Percentiles rank a stretch among this genome's conserved stretches.
Conservation (phyloP, 2,888 invertebrate genomes). For the Apoda limacodes region DNA sequence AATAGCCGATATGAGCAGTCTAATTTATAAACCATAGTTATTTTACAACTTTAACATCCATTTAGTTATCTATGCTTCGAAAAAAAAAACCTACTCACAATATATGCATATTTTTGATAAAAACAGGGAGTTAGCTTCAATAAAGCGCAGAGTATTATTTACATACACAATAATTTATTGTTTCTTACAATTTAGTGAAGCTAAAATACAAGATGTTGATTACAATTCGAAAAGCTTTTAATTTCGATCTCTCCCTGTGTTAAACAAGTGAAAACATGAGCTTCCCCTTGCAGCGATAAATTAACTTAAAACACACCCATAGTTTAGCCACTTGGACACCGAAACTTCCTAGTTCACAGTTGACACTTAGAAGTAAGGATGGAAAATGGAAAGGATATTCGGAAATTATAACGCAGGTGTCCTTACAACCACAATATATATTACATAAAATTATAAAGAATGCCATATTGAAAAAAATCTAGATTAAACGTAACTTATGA, state of each 20-base stretch:
- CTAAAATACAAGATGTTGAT: conserved; percentile 67
- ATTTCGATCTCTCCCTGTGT: conserved; percentile 56
- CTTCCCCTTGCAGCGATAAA: conserved; percentile 51
- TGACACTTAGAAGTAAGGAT: conserved; percentile 39
- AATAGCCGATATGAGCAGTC: too few relatives aligned
- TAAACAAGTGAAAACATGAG: conserved; percentile 52
- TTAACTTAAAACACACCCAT: conserved; percentile 46
- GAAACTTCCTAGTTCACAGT: conserved; percentile 28
- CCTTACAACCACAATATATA: conserved; percentile 81
- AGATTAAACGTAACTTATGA: conserved; percentile 67
- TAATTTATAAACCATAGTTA: too few relatives aligned
- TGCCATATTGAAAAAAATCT: conserved; percentile 71
- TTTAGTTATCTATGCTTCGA: too few relatives aligned
- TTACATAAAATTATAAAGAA: conserved; percentile 74
- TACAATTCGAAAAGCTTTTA: conserved; percentile 65
- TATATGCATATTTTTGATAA: too few relatives aligned
- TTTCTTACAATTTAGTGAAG: conserved; percentile 70
- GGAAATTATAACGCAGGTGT: conserved; percentile 70
- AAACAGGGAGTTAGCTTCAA: conserved; percentile 57
- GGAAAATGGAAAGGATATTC: conserved; percentile 46
- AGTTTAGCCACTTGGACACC: conserved; percentile 39
- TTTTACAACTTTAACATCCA: too few relatives aligned
- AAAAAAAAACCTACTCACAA: too few relatives aligned
- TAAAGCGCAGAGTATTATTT: conserved; percentile 64
- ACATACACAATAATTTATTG: conserved; percentile 72